Base-by-base conservation (phyloP, 2,797 vertebrate genomes). In the Lophotriccus pileatus region DNA sequence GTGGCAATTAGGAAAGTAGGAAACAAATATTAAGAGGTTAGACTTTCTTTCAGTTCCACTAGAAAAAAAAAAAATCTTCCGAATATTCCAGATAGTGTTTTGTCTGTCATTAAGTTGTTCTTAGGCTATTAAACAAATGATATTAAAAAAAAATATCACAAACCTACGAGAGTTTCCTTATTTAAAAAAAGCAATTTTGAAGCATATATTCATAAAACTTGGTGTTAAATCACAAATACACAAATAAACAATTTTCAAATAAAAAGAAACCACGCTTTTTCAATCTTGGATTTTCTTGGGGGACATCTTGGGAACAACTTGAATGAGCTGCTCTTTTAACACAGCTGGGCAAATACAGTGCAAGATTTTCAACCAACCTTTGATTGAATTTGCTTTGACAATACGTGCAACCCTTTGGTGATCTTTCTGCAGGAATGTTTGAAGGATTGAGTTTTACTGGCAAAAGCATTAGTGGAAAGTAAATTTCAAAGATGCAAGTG, bases 331-430 rank as follows among this genome's bases (percentile, higher is more conserved):
- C 90, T 95, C 67, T 86, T 82, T 93, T 93, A 82, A 63, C 46
- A 89, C 67, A 95, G 64, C 44, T 94, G 92, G 88, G 43, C 39
- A 95, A 95, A 91, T 52, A 94, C 21, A 55, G 43, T 17, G 21
- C 30, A 88, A 94, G 52, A 32, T 79, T 90, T 93, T 80, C 88
- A 77, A 77, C 50, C 37, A 77, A 59, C 15, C 21, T 87, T 91
- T 94, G 75, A 93, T 8, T 85, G 84, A 80, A 94, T 93, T 92
- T 96, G 19, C 53, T 87, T 90, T 94, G 78, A 91, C 91, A 87
- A 83, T 83, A 79, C 0, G 0, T 76, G 62, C 72, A 87, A 63
- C 60, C 75, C 78, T 80, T 88, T n/a, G 39, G 75, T 92, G 83
- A 94, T 81, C 67, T 95, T 75, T 89, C 81, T 55, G 21, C 25